Conservation (phyloP, 2,888 invertebrate species). For the Clunio marinus region DNA sequence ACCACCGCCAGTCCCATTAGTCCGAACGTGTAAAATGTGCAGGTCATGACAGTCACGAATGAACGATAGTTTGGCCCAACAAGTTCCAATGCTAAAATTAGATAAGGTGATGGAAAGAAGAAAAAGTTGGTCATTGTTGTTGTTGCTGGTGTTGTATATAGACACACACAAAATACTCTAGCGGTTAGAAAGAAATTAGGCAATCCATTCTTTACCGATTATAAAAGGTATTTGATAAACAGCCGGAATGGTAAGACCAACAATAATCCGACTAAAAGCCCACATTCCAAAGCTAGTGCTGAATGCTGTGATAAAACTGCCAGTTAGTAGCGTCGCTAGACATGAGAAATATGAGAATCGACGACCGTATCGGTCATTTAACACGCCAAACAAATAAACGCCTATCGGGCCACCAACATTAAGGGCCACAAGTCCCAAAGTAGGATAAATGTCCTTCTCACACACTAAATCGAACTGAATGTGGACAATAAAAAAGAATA, state of each 20-base stretch:
- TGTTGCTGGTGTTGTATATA: not conserved
- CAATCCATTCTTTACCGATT: constrained; percentile 66
- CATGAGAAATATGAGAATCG: constrained; percentile 82
- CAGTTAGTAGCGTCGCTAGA: constrained; percentile 71
- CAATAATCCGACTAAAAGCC: constrained; percentile 73
- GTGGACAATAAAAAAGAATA: constrained; percentile 26
- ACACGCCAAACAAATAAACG: constrained; percentile 78
- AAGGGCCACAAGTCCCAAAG: constrained; percentile 76
- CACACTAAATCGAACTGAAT: constrained; percentile 89
- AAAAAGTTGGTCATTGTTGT: not conserved
- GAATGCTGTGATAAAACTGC: constrained; percentile 74
- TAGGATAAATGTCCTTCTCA: constrained; percentile 79
- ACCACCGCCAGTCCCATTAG: constrained; percentile 76
- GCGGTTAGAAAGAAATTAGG: not conserved
- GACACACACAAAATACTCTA: not conserved
- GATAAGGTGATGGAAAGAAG: constrained; percentile 40
- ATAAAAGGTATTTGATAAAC: constrained; percentile 93
- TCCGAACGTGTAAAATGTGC: constrained; percentile 83
- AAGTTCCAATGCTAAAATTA: constrained; percentile 73
- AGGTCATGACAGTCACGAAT: constrained; percentile 88
- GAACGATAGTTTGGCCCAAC: constrained; percentile 89
- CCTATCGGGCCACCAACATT: constrained; percentile 87
- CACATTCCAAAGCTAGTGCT: constrained; percentile 78
- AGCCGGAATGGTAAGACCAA: constrained; percentile 88
- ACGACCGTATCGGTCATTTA: constrained; percentile 84